phyloP scores from a whole-genome alignment of 2,113 vertebrate genomes.

The Dunckerocampus dactyliophorus region DNA sequence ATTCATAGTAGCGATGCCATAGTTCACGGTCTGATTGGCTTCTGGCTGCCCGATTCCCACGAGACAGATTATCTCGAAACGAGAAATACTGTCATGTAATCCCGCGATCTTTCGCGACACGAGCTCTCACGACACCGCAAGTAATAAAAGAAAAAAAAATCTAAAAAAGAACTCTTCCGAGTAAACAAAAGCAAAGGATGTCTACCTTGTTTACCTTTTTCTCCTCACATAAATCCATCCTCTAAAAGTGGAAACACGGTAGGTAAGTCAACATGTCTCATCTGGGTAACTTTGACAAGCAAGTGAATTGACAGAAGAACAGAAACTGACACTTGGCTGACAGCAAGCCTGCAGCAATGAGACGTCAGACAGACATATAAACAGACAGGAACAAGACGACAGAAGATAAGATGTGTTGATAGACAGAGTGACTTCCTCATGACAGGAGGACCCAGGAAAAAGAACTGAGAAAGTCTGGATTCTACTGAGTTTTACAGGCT shows the following conservation, averaged over 20 bases:
- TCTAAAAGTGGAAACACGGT: conserved; percentile 39
- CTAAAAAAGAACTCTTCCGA: conserved; percentile 3
- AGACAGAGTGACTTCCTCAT: conserved; percentile 49
- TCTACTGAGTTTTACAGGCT: conserved; percentile 45
- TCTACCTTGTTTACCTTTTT: conserved; percentile 46
- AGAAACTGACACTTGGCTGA: conserved; percentile 68
- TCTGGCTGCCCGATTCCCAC: too few relatives aligned
- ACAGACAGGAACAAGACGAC: conserved; percentile 61
- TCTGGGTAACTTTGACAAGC: conserved; percentile 64
- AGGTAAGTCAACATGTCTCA: conserved; percentile 63
- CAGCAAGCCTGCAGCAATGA: conserved; percentile 65
- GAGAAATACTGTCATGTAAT: too few relatives aligned
- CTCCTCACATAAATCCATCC: conserved; percentile 30
- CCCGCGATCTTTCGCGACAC: too few relatives aligned
- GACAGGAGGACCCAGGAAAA: conserved; percentile 45
- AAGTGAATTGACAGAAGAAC: conserved; percentile 70
- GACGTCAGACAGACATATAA: conserved; percentile 65
- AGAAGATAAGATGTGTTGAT: conserved; percentile 64
- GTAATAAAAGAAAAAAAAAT: too few relatives aligned
- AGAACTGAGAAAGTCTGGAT: conserved; percentile 31
- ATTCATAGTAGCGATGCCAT: too few relatives aligned
- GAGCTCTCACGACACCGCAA: too few relatives aligned
- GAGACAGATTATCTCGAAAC: too few relatives aligned
- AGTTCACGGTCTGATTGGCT: too few relatives aligned
- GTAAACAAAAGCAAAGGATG: conserved; percentile 32